phyloP scores from a whole-genome alignment of 2,888 invertebrate genomes.

The Ophion costatus region DNA sequence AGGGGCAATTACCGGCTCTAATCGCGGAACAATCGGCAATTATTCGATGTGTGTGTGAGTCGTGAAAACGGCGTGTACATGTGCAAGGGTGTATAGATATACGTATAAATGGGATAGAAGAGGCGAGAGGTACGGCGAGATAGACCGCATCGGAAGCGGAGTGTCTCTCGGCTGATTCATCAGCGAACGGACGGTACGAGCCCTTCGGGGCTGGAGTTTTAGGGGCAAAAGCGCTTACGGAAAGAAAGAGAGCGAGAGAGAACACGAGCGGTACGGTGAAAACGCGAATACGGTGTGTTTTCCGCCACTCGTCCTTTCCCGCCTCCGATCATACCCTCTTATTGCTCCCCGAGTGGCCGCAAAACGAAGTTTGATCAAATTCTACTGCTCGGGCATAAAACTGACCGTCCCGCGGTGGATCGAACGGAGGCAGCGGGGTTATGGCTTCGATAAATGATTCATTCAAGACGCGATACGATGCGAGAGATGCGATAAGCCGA shows the following conservation, averaged over 20 bases:
- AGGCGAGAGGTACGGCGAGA: slow-evolving; percentile 47
- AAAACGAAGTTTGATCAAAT: slow-evolving; percentile 84
- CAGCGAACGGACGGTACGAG: slow-evolving; percentile 71
- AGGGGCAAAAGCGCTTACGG: slow-evolving; percentile 67
- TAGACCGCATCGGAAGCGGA: slow-evolving; percentile 55
- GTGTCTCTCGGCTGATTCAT: slow-evolving; percentile 74
- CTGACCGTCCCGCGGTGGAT: slow-evolving; percentile 77
- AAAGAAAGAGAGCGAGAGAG: slow-evolving; percentile 19
- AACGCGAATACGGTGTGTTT: slow-evolving; percentile 49
- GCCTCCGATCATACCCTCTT: slow-evolving; percentile 71
- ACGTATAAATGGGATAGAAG: slow-evolving; percentile 25
- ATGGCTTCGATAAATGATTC: slow-evolving; percentile 83
- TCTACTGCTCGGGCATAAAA: slow-evolving; percentile 83
- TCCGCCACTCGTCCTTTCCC: slow-evolving; percentile 35
- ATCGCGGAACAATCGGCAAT: slow-evolving; percentile 65
- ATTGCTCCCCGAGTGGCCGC: slow-evolving; percentile 84
- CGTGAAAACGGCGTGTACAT: slow-evolving; percentile 58
- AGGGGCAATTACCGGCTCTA: slow-evolving; percentile 64
- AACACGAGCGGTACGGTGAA: not conserved
- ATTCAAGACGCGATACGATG: slow-evolving; percentile 77
- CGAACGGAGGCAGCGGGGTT: slow-evolving; percentile 73
- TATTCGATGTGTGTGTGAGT: slow-evolving; percentile 63
- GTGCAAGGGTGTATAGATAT: slow-evolving; percentile 10
- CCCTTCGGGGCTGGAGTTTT: slow-evolving; percentile 75
- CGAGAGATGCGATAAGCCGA: slow-evolving; percentile 73